Conservation (phyloP, 1,140 invertebrate species). For the Drosophila truncata region DNA sequence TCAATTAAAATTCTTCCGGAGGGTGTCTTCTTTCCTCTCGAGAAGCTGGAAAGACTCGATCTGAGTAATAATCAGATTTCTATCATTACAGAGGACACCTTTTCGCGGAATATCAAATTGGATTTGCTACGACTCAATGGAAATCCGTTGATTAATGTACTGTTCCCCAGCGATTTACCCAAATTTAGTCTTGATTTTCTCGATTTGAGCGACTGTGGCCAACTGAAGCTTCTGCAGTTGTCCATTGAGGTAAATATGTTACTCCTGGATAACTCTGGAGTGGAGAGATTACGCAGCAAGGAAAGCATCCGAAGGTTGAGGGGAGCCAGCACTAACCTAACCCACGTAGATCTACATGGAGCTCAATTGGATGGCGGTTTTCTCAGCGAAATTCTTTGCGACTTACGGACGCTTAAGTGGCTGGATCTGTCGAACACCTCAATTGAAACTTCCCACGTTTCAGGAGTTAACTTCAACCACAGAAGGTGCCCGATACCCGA, state of each 20-base stretch:
- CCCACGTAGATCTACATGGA: background rate
- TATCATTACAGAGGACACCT: background rate
- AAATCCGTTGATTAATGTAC: background rate
- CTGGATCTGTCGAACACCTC: conserved; percentile 3
- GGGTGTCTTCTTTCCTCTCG: background rate
- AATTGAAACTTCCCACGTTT: background rate
- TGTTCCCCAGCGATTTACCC: background rate
- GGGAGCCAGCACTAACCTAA: background rate
- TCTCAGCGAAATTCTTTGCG: background rate
- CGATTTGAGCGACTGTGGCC: background rate
- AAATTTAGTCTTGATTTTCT: background rate
- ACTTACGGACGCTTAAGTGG: background rate
- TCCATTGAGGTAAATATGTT: background rate
- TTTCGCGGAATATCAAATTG: background rate
- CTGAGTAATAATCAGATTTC: background rate
- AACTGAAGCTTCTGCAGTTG: background rate
- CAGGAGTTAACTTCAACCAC: background rate
- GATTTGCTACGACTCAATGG: background rate
- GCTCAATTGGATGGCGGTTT: background rate
- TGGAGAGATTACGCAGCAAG: background rate
- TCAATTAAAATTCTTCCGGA: background rate
- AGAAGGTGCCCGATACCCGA: background rate
- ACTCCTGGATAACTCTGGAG: background rate
- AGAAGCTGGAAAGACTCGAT: background rate
- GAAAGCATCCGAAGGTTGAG: background rate